Base-by-base conservation (phyloP, 2,113 vertebrate species). In the Heliornis fulica region DNA sequence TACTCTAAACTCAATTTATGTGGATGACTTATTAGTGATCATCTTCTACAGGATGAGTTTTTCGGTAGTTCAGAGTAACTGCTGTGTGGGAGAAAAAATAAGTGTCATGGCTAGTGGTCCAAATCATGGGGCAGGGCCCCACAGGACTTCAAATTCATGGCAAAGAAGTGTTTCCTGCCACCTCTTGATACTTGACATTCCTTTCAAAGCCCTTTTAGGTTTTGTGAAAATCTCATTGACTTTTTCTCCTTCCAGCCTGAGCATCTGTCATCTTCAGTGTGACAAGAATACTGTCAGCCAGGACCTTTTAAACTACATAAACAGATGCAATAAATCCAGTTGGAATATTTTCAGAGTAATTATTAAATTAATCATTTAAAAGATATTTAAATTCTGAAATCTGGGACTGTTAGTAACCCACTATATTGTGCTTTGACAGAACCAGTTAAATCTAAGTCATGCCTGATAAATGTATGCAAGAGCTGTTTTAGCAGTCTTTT, bases 361-460 rank as follows among this genome's bases (percentile, higher is more conserved):
- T 78, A 84, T 54, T 89, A 89, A 95, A 64, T 75, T 29, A 38
- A 46, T 93, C 69, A 56, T 95, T 87, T 91, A 82, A 87, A 61
- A 74, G 31, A n/a, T 89, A 87, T 89, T 93, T 82, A 63, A 70
- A 87, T 87, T 91, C 78, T 87, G 46, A 91, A 87, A 63, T 79
- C 64, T 3, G 77, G 43, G 38, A 40, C 23, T 75, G 60, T 59
- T 93, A 28, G 81, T 78, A 64, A 79, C 53, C 65, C 84, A 5
- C n/a, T 70, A 4, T 91, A 63, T 23, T 60, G 65, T 84, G 61
- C 87, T 89, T 64, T 87, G 92, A 81, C 69, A 87, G 74, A 61
- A 68, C 65, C 5, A 4, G 60, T 91, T 87, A 82, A 84, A 64
- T 77, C 26, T 41, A n/a, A 71, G 65, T 75, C 74, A 28, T 0